phyloP scores from a whole-genome alignment of 2,113 vertebrate species.

The Martes martes region DNA sequence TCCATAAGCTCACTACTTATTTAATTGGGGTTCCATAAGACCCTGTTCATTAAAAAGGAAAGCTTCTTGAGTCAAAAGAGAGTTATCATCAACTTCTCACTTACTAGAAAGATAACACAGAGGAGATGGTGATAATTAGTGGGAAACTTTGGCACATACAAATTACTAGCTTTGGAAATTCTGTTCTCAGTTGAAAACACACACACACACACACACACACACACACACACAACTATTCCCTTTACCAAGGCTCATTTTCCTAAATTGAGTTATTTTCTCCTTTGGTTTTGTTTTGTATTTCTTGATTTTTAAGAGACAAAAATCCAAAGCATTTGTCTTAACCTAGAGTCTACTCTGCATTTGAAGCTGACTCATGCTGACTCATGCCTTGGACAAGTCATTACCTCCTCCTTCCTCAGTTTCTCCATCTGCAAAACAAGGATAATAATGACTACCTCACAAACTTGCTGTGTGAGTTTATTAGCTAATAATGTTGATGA shows the following conservation, averaged over 20 bases:
- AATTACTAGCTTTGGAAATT: constrained; percentile 17
- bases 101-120: neutral
- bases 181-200: neutral
- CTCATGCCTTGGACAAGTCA: neutral
- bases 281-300: neutral
- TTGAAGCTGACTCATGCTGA: neutral
- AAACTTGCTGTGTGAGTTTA: neutral
- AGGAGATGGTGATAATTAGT: neutral
- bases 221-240: neutral
- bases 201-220: too few relatives aligned
- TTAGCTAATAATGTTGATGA: neutral
- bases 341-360: neutral
- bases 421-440: neutral
- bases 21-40: neutral
- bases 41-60: constrained; percentile 40
- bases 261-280: neutral
- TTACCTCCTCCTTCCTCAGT: neutral
- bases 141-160: neutral
- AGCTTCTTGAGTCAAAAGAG: neutral
- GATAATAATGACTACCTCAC: neutral
- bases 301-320: neutral
- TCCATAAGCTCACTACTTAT: constrained; percentile 15
- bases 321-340: neutral
- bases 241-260: neutral
- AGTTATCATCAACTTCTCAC: neutral